Percentiles rank a stretch among this genome's conserved stretches.
phyloP scores from a whole-genome alignment of 1,140 invertebrate genomes.

The Brachionus koreanus region DNA sequence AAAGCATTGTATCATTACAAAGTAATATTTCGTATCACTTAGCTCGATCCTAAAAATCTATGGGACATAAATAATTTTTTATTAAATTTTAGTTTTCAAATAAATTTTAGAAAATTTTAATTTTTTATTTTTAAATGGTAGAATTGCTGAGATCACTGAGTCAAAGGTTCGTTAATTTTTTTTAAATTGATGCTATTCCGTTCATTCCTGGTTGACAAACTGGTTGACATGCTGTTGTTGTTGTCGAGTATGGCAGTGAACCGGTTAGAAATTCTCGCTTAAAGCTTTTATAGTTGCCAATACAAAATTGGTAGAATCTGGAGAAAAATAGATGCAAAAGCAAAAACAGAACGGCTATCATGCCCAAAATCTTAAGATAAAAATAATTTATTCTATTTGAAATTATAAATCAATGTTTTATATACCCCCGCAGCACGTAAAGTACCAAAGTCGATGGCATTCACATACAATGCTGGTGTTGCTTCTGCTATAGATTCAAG shows the following conservation, averaged over 20 bases:
- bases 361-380: background rate
- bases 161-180: background rate
- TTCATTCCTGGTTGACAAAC: background rate
- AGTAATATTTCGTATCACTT: background rate
- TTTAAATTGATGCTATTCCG: background rate
- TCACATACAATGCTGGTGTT: background rate
- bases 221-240: background rate
- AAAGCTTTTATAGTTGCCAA: slow-evolving; percentile 27
- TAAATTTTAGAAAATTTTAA: background rate
- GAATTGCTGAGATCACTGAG: background rate
- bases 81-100: background rate
- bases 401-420: too few relatives aligned
- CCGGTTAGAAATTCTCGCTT: slow-evolving; percentile 17
- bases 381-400: too few relatives aligned
- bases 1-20: background rate
- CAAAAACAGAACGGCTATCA: slow-evolving; percentile 2
- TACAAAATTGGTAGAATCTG: slow-evolving; percentile 33
- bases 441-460: background rate
- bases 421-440: background rate
- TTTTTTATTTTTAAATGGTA: background rate
- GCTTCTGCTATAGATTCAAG: background rate
- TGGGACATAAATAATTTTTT: too few relatives aligned
- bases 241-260: background rate
- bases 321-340: slow-evolving; percentile 25
- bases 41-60: background rate